Base-by-base conservation (phyloP, 1,140 invertebrate species). In the Pseudomyrmex pallidus region DNA sequence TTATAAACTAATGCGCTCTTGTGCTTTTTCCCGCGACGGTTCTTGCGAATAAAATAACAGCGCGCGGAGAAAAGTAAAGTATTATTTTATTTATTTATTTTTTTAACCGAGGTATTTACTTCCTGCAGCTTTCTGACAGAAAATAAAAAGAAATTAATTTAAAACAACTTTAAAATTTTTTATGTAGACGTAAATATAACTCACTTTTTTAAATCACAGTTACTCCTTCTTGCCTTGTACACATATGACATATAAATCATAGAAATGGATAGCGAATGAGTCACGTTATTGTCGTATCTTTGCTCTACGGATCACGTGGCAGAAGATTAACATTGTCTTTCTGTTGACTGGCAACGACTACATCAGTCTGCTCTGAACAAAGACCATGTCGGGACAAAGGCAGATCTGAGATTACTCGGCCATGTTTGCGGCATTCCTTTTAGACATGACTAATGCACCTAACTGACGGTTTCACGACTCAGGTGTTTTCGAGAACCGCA, bases 401-500 rank as follows among this genome's bases (percentile, higher is more conserved):
- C 63, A 87, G 85, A 87, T 87, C 70, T 82, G 62, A 87, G 86
- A 87, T 88, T 86, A 77, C 64, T 76, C 46, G 63, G 63, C 52
- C 35, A 72, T 57, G 80, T 74, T 59, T 50, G 52, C n/a, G 70
- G 63, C 82, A 84, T 88, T 88, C 74, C 87, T 88, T 85, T 87
- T 85, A 85, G 83, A 84, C 82, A 82, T 87, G 86, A 88, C 87
- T 88, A 88, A 88, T 87, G 82, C 48, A 73, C 20, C 50, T 68
- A 74, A 86, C 72, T 83, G 61, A 50, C 46, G n/a, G 61, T 82
- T 68, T 76, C 78, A 83, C 85, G 85, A 86, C 86, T 87, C 86
- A 87, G 85, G 86, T 87, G 86, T 87, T 87, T 87, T 87, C 82
- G 80, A 87, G 86, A 83, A 63, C 73, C 82, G 86, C 73, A 70